Percentiles rank a stretch among this genome's conserved stretches.
These are phyloP conservation scores for Cylas formicarius DNA, from an alignment of 1,140 invertebrate genomes.

Conservation along the genomic window DNA sequence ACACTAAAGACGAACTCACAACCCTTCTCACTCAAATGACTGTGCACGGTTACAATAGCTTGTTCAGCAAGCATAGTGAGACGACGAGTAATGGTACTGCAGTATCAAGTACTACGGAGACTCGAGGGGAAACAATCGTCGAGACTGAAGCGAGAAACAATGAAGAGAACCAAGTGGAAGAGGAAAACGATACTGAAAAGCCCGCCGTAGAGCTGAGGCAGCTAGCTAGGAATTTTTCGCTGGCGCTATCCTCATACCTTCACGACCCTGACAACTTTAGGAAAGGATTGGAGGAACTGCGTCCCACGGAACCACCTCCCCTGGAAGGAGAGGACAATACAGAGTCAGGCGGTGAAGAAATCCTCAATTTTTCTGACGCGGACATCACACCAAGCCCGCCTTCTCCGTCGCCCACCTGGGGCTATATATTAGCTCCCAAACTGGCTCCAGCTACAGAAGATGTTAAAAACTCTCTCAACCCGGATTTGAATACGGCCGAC, in stretches of 20 bases:
- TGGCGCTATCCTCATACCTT: constrained; percentile 70
- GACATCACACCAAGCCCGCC: constrained; percentile 36
- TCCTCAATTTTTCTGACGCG: constrained; percentile 68
- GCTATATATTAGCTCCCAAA: constrained; percentile 29
- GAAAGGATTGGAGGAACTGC: constrained; percentile 62
- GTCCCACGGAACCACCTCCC: constrained; percentile 64
- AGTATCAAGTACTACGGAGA: not conserved
- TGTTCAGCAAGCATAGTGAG: constrained; percentile 5
- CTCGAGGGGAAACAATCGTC: too few species aligned
- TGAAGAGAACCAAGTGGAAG: too few species aligned
- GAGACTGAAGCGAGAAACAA: too few species aligned
- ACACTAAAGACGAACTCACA: constrained; percentile 35
- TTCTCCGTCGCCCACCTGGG: constrained; percentile 33
- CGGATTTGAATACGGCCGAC: constrained; percentile 33
- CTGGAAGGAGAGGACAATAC: constrained; percentile 35
- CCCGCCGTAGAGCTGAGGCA: constrained; percentile 66
- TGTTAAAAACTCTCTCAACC: constrained; percentile 29
- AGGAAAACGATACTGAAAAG: too few species aligned
- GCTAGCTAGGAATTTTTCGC: constrained; percentile 73
- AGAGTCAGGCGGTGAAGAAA: constrained; percentile 53
- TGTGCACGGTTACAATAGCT: constrained; percentile 39
- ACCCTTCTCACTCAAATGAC: constrained; percentile 51
- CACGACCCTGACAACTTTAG: constrained; percentile 73
- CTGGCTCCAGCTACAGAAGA: constrained; percentile 16
- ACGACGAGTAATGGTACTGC: not conserved